phyloP scores from a whole-genome alignment of 2,113 vertebrate species.

The Gopherus evgoodei region DNA sequence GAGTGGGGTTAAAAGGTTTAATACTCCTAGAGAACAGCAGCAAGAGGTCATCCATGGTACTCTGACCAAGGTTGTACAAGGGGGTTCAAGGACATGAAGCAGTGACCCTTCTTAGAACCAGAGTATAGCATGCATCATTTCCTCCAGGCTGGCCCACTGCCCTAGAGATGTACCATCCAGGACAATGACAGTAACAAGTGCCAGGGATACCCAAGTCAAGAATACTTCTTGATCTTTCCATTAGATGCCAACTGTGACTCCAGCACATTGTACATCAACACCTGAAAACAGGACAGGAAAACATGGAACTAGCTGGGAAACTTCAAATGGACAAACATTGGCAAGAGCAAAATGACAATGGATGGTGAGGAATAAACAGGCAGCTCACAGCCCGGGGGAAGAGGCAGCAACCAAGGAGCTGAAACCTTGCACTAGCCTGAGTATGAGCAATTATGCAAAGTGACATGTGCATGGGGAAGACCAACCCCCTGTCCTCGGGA shows the following conservation, averaged over 20 bases:
- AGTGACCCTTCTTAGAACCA: not conserved
- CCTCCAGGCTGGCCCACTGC: not conserved
- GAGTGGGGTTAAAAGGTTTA: not conserved
- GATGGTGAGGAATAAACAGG: not conserved
- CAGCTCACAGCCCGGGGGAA: not conserved
- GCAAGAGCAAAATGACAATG: not conserved
- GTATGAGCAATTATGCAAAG: not conserved
- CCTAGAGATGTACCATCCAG: too few relatives aligned
- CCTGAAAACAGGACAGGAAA: not conserved
- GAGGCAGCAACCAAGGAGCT: not conserved
- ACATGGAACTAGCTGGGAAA: not conserved
- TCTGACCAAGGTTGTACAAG: accelerated
- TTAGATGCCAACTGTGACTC: not conserved
- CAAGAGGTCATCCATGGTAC: accelerated
- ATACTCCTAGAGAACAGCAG: not conserved
- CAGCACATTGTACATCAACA: not conserved
- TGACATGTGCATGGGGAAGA: not conserved
- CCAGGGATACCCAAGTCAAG: not conserved
- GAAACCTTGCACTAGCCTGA: not conserved
- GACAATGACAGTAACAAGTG: not conserved
- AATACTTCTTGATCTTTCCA: not conserved
- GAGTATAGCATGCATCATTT: not conserved
- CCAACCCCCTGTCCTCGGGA: not conserved
- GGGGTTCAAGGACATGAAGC: not conserved
- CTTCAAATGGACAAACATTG: not conserved